A percentile compares a stretch with the other conserved stretches of the same genome.
Conservation (phyloP, 2,888 invertebrate genomes). For the Gerris lacustris region DNA sequence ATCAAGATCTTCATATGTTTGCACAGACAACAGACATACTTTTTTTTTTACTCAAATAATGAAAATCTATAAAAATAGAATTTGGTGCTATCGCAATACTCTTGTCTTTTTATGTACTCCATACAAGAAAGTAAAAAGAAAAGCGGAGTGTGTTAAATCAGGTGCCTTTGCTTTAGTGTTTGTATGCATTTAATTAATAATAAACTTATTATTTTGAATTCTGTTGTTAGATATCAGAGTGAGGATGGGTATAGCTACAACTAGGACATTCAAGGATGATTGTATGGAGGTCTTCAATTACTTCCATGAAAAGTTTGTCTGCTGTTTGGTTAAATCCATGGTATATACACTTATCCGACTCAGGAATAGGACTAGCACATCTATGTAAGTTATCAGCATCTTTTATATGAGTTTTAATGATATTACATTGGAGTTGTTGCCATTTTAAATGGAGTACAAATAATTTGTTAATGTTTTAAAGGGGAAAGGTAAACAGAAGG, state of each 20-base stretch:
- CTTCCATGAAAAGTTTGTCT: constrained; percentile 4
- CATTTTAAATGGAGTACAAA: neutral
- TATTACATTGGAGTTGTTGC: neutral
- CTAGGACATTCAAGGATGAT: neutral
- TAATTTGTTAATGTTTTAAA: neutral
- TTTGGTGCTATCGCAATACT: too few species aligned
- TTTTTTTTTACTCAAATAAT: too few species aligned
- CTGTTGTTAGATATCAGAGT: constrained; percentile 4
- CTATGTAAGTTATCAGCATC: neutral
- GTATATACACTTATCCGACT: neutral
- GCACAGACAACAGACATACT: too few species aligned
- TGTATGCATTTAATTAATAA: too few species aligned
- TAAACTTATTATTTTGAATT: too few species aligned
- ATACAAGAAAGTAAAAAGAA: too few species aligned
- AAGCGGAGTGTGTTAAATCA: too few species aligned
- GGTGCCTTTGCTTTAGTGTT: too few species aligned
- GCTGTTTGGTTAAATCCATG: neutral
- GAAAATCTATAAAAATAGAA: too few species aligned
- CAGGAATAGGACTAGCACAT: neutral
- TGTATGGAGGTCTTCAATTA: constrained; percentile 2
- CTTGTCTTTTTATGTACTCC: too few species aligned
- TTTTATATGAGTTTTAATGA: neutral
- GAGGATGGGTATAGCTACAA: neutral
- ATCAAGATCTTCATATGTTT: too few species aligned
- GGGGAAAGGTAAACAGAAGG: constrained; percentile 9